phyloP scores from a whole-genome alignment of 2,888 invertebrate genomes.

The Andricus curvator region DNA sequence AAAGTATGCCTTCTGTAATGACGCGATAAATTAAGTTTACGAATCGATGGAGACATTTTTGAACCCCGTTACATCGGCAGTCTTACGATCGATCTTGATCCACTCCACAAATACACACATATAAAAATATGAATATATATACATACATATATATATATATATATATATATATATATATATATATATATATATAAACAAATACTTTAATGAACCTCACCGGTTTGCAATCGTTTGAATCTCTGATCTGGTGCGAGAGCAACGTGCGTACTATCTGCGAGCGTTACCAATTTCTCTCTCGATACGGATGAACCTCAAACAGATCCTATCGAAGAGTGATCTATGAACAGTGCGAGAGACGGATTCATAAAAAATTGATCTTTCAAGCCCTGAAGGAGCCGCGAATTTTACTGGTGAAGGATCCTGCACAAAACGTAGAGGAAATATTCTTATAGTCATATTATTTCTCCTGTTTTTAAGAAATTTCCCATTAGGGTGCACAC shows the following conservation, averaged over 20 bases:
- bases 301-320: constrained; percentile 33
- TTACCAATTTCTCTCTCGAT: constrained; percentile 32
- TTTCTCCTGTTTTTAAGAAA: too few species aligned
- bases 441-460: too few species aligned
- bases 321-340: constrained; percentile 12
- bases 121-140: too few species aligned
- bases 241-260: not conserved
- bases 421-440: too few species aligned
- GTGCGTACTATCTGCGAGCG: not conserved
- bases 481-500: too few species aligned
- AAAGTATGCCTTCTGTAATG: constrained; percentile 18
- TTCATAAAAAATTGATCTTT: constrained; percentile 43
- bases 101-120: not conserved
- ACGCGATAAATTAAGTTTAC: constrained; percentile 20
- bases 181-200: too few species aligned
- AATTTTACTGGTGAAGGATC: not conserved
- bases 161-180: too few species aligned
- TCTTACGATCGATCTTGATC: constrained; percentile 16
- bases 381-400: constrained; percentile 1
- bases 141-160: too few species aligned
- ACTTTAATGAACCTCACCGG: constrained; percentile 4
- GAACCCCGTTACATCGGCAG: constrained; percentile 41
- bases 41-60: constrained; percentile 23
- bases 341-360: constrained; percentile 47
- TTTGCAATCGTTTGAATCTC: not conserved